Percentiles rank a stretch among this genome's conserved stretches.
These are phyloP conservation scores for Norana najaformis DNA, from an alignment of 2,888 invertebrate genomes.

Conservation along the genomic window DNA sequence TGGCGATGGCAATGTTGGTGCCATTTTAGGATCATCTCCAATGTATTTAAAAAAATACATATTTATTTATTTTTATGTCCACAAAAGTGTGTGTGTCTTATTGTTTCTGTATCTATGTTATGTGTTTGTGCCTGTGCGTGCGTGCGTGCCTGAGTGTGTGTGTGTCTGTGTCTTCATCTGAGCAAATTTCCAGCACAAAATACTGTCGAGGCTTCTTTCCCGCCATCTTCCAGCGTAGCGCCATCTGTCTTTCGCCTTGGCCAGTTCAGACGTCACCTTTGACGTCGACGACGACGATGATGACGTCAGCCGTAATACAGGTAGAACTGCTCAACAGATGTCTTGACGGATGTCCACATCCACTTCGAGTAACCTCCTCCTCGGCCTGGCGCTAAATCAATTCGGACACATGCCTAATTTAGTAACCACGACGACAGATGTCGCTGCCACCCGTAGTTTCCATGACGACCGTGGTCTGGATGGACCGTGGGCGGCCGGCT, in stretches of 20 bases:
- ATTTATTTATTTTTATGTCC: too few species aligned
- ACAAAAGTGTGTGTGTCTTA: too few species aligned
- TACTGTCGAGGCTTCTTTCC: too few species aligned
- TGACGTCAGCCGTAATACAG: neutral
- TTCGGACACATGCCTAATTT: constrained; percentile 13
- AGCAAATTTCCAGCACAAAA: too few species aligned
- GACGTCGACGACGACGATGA: neutral
- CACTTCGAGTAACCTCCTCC: neutral
- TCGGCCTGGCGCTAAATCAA: neutral
- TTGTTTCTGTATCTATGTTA: too few species aligned
- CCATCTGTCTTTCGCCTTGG: neutral
- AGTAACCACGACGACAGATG: neutral
- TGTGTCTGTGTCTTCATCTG: neutral
- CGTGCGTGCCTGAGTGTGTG: neutral
- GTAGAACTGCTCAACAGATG: neutral
- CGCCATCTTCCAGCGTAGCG: neutral
- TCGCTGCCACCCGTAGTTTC: neutral
- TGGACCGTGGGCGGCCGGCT: neutral
- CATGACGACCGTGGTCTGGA: neutral
- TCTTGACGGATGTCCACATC: neutral
- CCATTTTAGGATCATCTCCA: too few species aligned
- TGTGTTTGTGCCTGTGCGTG: too few species aligned
- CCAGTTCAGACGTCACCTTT: neutral
- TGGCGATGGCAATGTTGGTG: too few species aligned
- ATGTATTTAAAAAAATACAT: too few species aligned